Conservation (phyloP, 2,888 invertebrate genomes). For the Halictus quadricinctus region DNA sequence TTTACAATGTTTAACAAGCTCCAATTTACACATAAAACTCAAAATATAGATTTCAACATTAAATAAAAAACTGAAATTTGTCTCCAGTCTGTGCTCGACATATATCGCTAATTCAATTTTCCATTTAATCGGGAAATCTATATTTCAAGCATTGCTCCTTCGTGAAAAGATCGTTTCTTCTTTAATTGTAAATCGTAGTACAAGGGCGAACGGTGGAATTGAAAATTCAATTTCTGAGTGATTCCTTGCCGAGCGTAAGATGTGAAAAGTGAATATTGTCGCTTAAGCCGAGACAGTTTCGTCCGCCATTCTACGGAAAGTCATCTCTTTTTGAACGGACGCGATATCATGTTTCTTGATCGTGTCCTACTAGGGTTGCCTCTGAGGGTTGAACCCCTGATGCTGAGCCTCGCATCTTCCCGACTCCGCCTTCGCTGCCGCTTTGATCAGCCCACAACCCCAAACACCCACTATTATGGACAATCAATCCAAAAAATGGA, state of each 20-base stretch:
- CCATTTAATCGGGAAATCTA: too few species aligned
- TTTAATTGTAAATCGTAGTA: background rate
- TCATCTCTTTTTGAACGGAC: conserved; percentile 77
- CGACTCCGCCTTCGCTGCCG: conserved; percentile 78
- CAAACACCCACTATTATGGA: conserved; percentile 81
- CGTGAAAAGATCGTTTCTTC: too few species aligned
- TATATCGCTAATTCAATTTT: too few species aligned
- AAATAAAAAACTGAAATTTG: too few species aligned
- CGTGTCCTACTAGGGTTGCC: conserved; percentile 70
- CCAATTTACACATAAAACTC: background rate
- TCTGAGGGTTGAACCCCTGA: conserved; percentile 78
- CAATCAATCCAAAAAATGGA: conserved; percentile 79
- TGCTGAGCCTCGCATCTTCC: conserved; percentile 80
- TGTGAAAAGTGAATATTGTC: conserved; percentile 38
- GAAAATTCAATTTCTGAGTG: background rate
- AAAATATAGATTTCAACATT: too few species aligned
- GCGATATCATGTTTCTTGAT: conserved; percentile 82
- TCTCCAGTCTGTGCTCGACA: too few species aligned
- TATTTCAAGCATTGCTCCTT: background rate
- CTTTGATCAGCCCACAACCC: conserved; percentile 78
- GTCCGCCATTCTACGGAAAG: conserved; percentile 78
- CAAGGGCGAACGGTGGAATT: background rate
- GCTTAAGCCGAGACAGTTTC: conserved; percentile 12
- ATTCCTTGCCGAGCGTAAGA: background rate
- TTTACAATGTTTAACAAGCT: background rate